A percentile compares a stretch with the other conserved stretches of the same genome.
Evolutionary conservation across 2,113 vertebrate species (phyloP).

Genomic region (Anas platyrhynchos): DNA sequence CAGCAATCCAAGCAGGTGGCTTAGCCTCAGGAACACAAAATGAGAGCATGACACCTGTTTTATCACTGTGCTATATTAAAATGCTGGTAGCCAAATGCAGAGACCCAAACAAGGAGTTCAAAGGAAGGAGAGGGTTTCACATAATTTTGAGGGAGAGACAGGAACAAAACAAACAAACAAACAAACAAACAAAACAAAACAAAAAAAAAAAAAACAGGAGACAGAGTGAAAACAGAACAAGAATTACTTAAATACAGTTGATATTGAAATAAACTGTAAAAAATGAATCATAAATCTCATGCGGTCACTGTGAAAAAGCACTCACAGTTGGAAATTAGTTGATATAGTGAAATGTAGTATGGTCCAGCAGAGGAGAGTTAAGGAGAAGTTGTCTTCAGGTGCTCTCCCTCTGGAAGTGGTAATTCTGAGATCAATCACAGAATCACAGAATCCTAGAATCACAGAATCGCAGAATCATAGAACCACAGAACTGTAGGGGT

Average conservation of each 20-base stretch:
- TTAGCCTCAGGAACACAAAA: conserved; percentile 45
- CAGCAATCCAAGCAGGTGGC: conserved; percentile 13
- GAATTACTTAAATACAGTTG: background rate
- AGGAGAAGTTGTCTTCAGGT: background rate
- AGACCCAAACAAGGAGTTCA: background rate
- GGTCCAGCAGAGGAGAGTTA: background rate
- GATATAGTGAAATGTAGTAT: background rate
- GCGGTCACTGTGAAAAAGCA: background rate
- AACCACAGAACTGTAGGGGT: no score
- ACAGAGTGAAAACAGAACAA: background rate
- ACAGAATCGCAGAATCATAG: no score
- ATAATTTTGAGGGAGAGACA: background rate
- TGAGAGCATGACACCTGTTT: background rate
- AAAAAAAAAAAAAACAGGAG: background rate
- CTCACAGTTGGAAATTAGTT: background rate
- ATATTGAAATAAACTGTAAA: background rate
- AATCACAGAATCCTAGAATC: no score
- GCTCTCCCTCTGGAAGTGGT: background rate
- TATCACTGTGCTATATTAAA: background rate
- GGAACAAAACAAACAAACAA: background rate
- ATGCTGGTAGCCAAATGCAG: background rate
- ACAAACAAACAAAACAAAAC: background rate
- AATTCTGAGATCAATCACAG: background rate
- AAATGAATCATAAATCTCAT: background rate
- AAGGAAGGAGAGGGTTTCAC: background rate